Conservation (phyloP, 1,140 invertebrate species). For the Triops cancriformis region DNA sequence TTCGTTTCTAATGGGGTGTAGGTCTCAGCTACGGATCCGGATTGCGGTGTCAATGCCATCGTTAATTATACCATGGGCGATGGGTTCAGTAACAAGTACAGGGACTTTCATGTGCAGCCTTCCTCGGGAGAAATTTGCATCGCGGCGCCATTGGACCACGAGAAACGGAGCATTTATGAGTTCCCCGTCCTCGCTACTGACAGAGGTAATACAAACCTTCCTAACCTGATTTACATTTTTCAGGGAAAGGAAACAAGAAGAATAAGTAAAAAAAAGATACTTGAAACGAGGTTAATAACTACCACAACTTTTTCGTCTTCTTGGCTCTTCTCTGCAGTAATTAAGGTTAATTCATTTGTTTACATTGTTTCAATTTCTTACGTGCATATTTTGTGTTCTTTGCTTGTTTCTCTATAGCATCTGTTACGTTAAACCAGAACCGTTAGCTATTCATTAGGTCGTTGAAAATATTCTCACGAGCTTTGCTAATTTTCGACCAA, state of each 20-base stretch:
- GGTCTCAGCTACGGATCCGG: slow-evolving; percentile 87
- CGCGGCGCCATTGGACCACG: slow-evolving; percentile 71
- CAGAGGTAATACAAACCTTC: slow-evolving; percentile 55
- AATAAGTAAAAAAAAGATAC: no score
- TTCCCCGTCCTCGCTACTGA: slow-evolving; percentile 91
- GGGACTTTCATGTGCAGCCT: slow-evolving; percentile 68
- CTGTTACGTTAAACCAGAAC: no score
- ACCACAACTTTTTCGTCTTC: no score
- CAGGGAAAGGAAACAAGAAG: not conserved
- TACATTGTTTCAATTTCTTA: no score
- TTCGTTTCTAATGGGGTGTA: slow-evolving; percentile 38
- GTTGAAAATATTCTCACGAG: no score
- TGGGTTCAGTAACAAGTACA: slow-evolving; percentile 47
- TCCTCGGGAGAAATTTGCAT: slow-evolving; percentile 84
- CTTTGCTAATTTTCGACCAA: no score
- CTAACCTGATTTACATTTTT: slow-evolving; percentile 27
- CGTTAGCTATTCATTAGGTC: no score
- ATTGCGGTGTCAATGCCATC: slow-evolving; percentile 88
- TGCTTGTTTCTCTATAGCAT: no score
- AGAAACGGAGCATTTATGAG: slow-evolving; percentile 72
- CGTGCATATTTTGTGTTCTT: no score
- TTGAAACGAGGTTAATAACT: no score
- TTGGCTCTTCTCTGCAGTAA: no score
- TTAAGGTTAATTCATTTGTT: no score
- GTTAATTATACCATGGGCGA: slow-evolving; percentile 85